phyloP scores from a whole-genome alignment of 1,140 invertebrate species.

The Drosophila ohnishii region DNA sequence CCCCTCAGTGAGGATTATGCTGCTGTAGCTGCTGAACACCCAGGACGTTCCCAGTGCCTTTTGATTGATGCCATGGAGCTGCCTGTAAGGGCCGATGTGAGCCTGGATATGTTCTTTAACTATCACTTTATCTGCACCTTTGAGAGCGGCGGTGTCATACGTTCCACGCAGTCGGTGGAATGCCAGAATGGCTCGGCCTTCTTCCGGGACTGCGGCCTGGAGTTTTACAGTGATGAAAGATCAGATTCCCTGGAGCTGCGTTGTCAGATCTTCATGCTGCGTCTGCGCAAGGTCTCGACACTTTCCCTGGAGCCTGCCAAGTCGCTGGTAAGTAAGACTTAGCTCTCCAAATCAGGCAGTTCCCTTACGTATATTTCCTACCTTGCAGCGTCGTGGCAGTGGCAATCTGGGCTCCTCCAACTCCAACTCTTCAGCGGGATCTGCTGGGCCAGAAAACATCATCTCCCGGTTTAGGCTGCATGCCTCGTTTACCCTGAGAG shows the following conservation, averaged over 20 bases:
- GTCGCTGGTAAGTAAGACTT: slow-evolving; percentile 46
- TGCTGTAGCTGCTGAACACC: neutral
- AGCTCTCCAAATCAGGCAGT: neutral
- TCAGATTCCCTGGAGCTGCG: slow-evolving; percentile 54
- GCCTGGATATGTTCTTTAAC: slow-evolving; percentile 77
- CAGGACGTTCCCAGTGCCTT: slow-evolving; percentile 38
- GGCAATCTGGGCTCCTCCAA: slow-evolving; percentile 42
- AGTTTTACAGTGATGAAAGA: slow-evolving; percentile 52
- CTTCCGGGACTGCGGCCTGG: slow-evolving; percentile 72
- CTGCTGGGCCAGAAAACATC: slow-evolving; percentile 38
- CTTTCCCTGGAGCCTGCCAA: slow-evolving; percentile 59
- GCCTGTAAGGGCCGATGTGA: slow-evolving; percentile 63
- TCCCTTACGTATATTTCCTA: neutral
- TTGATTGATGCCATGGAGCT: slow-evolving; percentile 67
- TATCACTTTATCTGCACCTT: slow-evolving; percentile 80
- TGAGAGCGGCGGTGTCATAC: slow-evolving; percentile 65
- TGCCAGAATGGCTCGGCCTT: slow-evolving; percentile 64
- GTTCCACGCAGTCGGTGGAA: slow-evolving; percentile 78
- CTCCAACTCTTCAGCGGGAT: slow-evolving; percentile 49
- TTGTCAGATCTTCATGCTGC: slow-evolving; percentile 77
- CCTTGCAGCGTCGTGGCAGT: slow-evolving; percentile 48
- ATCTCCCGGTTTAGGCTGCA: slow-evolving; percentile 76
- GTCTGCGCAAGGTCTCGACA: slow-evolving; percentile 74
- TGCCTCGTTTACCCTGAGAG: slow-evolving; percentile 56
- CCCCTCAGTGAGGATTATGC: neutral